A percentile compares a stretch with the other conserved stretches of the same genome.
These are phyloP conservation scores for Nebria salina DNA, from an alignment of 2,888 invertebrate genomes.

Conservation along the genomic window DNA sequence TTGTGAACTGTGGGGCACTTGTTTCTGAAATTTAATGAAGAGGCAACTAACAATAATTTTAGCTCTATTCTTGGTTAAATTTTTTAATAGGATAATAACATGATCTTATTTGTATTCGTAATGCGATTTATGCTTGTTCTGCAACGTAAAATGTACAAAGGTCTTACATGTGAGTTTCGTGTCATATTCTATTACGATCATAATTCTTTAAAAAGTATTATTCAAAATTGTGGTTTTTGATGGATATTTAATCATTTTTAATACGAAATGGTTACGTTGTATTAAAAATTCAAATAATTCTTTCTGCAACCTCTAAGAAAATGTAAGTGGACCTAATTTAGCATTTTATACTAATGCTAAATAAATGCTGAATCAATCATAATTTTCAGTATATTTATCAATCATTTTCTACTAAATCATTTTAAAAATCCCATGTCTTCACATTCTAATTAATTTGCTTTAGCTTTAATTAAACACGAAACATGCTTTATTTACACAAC, in stretches of 20 bases:
- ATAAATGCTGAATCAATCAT: constrained; percentile 4
- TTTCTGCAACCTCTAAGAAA: not conserved
- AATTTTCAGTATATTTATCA: constrained; percentile 17
- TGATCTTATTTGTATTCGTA: not conserved
- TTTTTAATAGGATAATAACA: not conserved
- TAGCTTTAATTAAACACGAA: not conserved
- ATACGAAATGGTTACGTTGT: not conserved
- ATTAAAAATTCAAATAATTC: not conserved
- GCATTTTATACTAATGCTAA: constrained; percentile 14
- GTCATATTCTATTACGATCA: no score
- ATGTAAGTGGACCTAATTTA: constrained; percentile 12
- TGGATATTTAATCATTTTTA: not conserved
- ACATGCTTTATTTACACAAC: not conserved
- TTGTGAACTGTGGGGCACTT: constrained; percentile 27
- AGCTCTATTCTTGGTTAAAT: not conserved
- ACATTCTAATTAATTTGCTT: not conserved
- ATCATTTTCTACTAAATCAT: constrained; percentile 14
- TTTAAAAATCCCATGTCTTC: not conserved
- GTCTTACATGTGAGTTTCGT: no score
- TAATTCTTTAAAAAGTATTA: no score
- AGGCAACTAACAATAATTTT: constrained; percentile 34
- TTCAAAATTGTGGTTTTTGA: no score
- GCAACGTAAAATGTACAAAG: no score
- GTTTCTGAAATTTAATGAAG: constrained; percentile 44
- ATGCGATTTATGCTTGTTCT: no score